Base-by-base conservation (phyloP, 2,888 invertebrate species). In the Pachycephus smyrnensis region DNA sequence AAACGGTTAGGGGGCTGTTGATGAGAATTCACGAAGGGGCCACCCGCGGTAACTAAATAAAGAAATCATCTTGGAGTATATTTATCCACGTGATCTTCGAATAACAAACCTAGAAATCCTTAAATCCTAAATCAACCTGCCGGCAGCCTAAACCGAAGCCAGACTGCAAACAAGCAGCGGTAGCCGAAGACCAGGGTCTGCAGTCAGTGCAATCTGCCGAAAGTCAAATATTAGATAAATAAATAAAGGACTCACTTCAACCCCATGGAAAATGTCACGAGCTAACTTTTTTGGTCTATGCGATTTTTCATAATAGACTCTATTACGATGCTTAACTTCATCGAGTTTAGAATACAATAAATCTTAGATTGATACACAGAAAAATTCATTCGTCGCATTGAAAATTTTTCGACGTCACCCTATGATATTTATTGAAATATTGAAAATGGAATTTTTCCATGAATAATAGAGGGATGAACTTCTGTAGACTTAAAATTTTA, bases 111-210 rank as follows among this genome's bases (percentile, higher is more conserved):
- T 79, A 84, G 84, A 89, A 90, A 90, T 90, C 90, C 88, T 88
- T 88, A 89, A 90, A 90, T 90, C 91, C 90, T 91, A 91, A 91
- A 90, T 87, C 90, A 91, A 90, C 91, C 86, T 86, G 87, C 84
- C 83, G 82, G 78, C 80, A 86, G 86, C 82, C 84, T 79, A 83
- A 81, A 84, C 83, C 82, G 85, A 84, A 80, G 73, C 84, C 85
- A 85, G 86, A 87, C 84, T 87, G 87, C 86, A 90, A 90, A 90
- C 89, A 89, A 88, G 85, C 86, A 71, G 75, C 69, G 77, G 75
- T 76, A 75, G 78, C 75, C 36, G 37, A 74, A 36, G 74, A 36
- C 33, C 33, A 35, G 32, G 71, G 71, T 31, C 12, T 31, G 32
- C 31, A 55, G 71, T 69, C 77, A 77, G 78, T 80, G 75, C 82